These are phyloP conservation scores for Lasioglossum marginatum DNA, from an alignment of 2,888 invertebrate species.

Conservation along the genomic window DNA sequence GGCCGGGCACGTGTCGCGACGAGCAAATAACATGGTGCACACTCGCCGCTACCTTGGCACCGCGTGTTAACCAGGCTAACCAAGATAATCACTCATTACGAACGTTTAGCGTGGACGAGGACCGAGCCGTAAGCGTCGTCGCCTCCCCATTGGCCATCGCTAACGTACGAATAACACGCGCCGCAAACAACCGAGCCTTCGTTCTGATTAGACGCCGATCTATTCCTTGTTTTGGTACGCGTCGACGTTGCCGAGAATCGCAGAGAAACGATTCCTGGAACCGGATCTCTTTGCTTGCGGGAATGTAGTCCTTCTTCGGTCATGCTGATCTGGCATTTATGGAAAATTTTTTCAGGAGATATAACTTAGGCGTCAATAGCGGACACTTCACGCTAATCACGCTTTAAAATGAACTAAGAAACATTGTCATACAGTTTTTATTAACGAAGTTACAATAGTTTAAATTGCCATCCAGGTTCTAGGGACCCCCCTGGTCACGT, in stretches of 20 bases:
- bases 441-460: too few species aligned
- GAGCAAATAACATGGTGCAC: constrained; percentile 69
- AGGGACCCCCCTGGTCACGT: too few species aligned
- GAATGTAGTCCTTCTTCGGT: too few species aligned
- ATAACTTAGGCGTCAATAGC: not conserved
- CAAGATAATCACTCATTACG: constrained; percentile 84
- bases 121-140: constrained; percentile 63
- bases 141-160: constrained; percentile 61
- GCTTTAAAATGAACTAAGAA: too few species aligned
- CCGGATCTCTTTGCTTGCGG: too few species aligned
- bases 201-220: constrained; percentile 74
- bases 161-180: constrained; percentile 72
- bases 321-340: too few species aligned
- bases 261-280: not conserved
- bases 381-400: not conserved
- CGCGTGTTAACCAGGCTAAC: constrained; percentile 83
- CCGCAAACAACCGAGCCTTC: constrained; percentile 71
- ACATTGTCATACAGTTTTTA: too few species aligned
- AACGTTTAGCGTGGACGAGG: constrained; percentile 79
- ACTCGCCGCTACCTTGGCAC: constrained; percentile 75
- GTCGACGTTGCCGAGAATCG: constrained; percentile 19
- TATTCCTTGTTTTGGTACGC: constrained; percentile 64
- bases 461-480: too few species aligned
- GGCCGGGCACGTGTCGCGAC: constrained; percentile 74
- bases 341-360: not conserved